Percentiles rank a stretch among this genome's conserved stretches.
Evolutionary conservation across 2,888 invertebrate species (phyloP).

Genomic region (Oxytorus armatus): DNA sequence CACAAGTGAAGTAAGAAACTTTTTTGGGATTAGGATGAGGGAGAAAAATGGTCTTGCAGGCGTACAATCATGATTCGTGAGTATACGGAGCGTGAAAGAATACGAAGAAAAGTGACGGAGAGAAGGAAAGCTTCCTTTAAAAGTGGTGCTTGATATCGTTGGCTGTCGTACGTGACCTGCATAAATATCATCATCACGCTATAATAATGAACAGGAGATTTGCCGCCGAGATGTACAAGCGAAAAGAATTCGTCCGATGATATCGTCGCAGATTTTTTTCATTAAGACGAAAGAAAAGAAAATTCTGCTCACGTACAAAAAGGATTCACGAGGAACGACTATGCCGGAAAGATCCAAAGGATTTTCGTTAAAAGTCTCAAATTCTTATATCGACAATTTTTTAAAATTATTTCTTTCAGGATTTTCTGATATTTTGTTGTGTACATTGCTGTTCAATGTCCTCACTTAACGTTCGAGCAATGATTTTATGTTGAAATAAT

Average conservation of each 20-base stretch:
- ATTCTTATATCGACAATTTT: neutral
- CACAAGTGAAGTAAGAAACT: slow-evolving; percentile 10
- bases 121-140: slow-evolving; percentile 38
- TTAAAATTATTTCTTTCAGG: neutral
- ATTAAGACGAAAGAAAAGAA: slow-evolving; percentile 21
- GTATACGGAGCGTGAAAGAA: too few relatives aligned
- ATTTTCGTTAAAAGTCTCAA: neutral
- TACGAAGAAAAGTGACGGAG: neutral
- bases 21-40: neutral
- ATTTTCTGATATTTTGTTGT: neutral
- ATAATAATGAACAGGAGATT: slow-evolving; percentile 36
- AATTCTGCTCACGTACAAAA: slow-evolving; percentile 43
- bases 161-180: slow-evolving; percentile 40
- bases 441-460: neutral
- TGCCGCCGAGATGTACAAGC: neutral
- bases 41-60: slow-evolving; percentile 6
- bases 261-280: slow-evolving; percentile 49
- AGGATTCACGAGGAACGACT: neutral
- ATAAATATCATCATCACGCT: slow-evolving; percentile 44
- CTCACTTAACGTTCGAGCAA: neutral
- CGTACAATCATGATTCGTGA: too few relatives aligned
- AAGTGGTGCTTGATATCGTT: slow-evolving; percentile 52
- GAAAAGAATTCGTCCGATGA: slow-evolving; percentile 3
- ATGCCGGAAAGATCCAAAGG: neutral
- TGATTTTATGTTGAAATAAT: neutral